phyloP scores from a whole-genome alignment of 2,888 invertebrate genomes.

The Nasonovia ribisnigri region DNA sequence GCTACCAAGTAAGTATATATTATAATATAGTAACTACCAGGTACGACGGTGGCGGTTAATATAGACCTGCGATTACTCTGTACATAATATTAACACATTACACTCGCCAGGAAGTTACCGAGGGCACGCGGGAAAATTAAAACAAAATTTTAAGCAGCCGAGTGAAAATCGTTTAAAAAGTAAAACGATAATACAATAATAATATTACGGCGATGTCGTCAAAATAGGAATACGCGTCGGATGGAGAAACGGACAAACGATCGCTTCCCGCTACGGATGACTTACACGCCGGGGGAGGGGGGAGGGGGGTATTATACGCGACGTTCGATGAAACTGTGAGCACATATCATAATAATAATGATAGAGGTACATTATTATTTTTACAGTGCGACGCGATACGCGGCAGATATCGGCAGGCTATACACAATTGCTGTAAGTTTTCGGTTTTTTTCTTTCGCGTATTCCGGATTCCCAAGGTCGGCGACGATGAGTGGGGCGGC shows the following conservation, averaged over 20 bases:
- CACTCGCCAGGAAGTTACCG: too few relatives aligned
- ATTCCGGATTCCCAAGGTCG: constrained; percentile 15
- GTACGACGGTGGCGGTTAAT: too few relatives aligned
- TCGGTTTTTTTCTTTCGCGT: background rate
- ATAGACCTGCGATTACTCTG: too few relatives aligned
- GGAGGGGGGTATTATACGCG: background rate
- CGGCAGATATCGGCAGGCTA: background rate
- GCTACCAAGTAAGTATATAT: too few relatives aligned
- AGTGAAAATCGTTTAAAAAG: background rate
- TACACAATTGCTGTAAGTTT: background rate
- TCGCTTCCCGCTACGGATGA: background rate
- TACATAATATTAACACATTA: too few relatives aligned
- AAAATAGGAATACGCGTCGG: background rate
- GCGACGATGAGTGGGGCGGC: background rate
- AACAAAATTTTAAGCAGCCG: too few relatives aligned
- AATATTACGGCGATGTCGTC: background rate
- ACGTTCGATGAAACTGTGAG: background rate
- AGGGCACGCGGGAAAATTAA: too few relatives aligned
- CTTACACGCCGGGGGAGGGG: background rate
- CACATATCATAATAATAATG: background rate
- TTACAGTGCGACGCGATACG: background rate
- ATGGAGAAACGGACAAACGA: background rate
- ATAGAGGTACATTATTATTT: background rate
- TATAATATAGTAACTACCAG: too few relatives aligned
- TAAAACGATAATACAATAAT: background rate